Conservation (phyloP, 2,113 vertebrate species). For the Beaufortia kweichowensis region DNA sequence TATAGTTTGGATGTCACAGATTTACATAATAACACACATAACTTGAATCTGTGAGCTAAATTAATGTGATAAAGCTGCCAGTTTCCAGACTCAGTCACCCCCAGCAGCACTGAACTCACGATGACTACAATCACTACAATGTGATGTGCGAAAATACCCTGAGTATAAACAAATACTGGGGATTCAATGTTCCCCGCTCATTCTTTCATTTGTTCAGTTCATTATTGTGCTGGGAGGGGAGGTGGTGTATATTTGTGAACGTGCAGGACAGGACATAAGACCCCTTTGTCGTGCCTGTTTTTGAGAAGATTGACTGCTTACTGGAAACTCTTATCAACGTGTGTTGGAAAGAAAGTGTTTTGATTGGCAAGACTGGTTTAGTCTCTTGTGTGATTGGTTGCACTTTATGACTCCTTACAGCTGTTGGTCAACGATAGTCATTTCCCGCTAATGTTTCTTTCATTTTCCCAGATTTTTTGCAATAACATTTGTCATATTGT, state of each 20-base stretch:
- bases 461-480: neutral
- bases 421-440: no score
- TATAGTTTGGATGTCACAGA: no score
- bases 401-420: neutral
- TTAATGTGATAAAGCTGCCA: neutral
- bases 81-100: neutral
- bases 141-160: slow-evolving; percentile 7
- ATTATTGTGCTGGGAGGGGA: neutral
- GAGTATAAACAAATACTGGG: slow-evolving; percentile 18
- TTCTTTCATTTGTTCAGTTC: neutral
- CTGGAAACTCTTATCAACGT: slow-evolving; percentile 35
- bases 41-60: neutral
- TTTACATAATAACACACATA: no score
- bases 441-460: neutral
- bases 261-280: neutral
- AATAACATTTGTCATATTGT: slow-evolving; percentile 11
- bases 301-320: slow-evolving; percentile 42
- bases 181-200: neutral
- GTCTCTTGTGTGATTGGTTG: neutral
- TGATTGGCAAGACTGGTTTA: neutral
- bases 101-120: slow-evolving; percentile 12
- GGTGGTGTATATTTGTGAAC: slow-evolving; percentile 1
- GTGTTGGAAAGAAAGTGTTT: neutral
- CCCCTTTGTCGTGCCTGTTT: slow-evolving; percentile 1
- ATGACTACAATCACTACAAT: slow-evolving; percentile 1